phyloP scores from a whole-genome alignment of 1,140 invertebrate species.

The Cotesia typhae region DNA sequence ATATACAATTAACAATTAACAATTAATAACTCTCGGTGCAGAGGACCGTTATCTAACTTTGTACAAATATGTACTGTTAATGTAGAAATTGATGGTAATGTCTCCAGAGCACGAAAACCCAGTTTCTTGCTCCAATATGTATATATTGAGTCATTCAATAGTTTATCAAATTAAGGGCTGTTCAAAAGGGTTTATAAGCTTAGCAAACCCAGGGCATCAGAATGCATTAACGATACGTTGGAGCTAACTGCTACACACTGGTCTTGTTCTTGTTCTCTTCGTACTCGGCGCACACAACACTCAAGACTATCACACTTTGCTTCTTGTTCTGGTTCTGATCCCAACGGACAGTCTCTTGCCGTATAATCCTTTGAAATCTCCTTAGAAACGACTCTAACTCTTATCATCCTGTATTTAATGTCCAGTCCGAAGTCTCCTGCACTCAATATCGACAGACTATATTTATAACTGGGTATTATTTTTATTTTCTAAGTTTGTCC shows the following conservation, averaged over 20 bases:
- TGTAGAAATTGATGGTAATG: too few species aligned
- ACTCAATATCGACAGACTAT: too few species aligned
- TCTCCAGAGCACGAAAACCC: too few species aligned
- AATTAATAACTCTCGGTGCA: too few species aligned
- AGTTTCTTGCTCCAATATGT: background rate
- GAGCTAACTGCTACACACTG: conserved; percentile 30
- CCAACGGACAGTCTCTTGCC: conserved; percentile 10
- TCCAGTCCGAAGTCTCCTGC: too few species aligned
- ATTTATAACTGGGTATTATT: too few species aligned
- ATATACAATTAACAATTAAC: too few species aligned
- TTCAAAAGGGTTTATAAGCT: conserved; percentile 47
- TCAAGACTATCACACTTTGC: conserved; percentile 1
- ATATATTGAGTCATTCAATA: conserved; percentile 22
- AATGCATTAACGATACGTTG: conserved; percentile 45
- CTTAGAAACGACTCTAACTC: conserved; percentile 1
- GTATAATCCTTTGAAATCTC: conserved; percentile 16
- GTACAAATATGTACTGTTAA: too few species aligned
- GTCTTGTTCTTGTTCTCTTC: background rate
- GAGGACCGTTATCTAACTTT: too few species aligned
- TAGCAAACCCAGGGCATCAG: conserved; percentile 36
- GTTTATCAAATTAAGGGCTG: conserved; percentile 47
- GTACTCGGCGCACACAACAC: background rate
- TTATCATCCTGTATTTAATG: background rate
- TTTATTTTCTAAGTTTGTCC: too few species aligned
- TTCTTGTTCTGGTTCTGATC: conserved; percentile 12